Percentiles rank a stretch among this genome's conserved stretches.
phyloP scores from a whole-genome alignment of 2,888 invertebrate genomes.

The Serrognathus titanus region DNA sequence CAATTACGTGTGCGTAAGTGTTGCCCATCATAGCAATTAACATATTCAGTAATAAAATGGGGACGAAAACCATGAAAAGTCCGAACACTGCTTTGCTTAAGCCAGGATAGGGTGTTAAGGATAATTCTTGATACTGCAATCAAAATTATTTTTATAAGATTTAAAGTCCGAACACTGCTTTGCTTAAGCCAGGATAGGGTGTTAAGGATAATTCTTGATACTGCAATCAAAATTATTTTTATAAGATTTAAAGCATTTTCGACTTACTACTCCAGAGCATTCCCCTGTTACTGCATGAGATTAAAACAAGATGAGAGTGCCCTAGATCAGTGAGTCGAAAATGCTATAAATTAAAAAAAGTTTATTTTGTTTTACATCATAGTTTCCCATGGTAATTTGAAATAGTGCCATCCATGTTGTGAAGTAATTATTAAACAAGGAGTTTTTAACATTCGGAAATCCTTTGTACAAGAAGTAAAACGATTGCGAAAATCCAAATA shows the following conservation, averaged over 20 bases:
- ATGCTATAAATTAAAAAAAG: too few relatives aligned
- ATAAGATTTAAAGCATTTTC: not conserved
- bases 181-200: conserved; percentile 87
- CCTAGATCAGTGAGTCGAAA: too few relatives aligned
- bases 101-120: conserved; percentile 85
- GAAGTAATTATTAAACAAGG: conserved; percentile 79
- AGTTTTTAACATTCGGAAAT: conserved; percentile 75
- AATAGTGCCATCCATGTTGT: conserved; percentile 98
- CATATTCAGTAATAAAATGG: conserved; percentile 93
- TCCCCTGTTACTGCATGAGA: too few relatives aligned
- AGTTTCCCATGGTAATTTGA: conserved; percentile 96
- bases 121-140: conserved; percentile 87
- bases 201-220: conserved; percentile 89
- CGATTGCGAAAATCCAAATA: conserved; percentile 95
- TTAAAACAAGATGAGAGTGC: too few relatives aligned
- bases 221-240: conserved; percentile 54
- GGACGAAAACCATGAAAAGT: conserved; percentile 96
- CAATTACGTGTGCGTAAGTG: conserved; percentile 96
- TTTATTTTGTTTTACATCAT: conserved; percentile 67
- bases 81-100: conserved; percentile 95
- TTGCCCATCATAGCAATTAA: conserved; percentile 99
- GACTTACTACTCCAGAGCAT: too few relatives aligned
- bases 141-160: not conserved
- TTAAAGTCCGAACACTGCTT: conserved; percentile 86
- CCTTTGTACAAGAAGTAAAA: conserved; percentile 93